Conservation (phyloP, 1,140 invertebrate species). For the Sarcophaga bullata region DNA sequence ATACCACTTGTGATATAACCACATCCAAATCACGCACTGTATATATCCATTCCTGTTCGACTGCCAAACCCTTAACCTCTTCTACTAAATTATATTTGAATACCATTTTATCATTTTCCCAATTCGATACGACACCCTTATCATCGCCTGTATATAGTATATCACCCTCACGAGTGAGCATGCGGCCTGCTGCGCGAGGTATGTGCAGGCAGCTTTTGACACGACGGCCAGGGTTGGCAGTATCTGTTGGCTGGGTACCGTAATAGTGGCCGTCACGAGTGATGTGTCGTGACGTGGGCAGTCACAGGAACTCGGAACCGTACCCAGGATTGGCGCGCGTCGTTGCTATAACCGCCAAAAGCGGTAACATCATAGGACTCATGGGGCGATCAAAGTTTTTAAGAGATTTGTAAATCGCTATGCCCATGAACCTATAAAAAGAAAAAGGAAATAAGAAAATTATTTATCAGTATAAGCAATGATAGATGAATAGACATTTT, state of each 20-base stretch:
- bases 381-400: slow-evolving; percentile 54
- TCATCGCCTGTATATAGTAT: slow-evolving; percentile 62
- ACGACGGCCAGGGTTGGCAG: too few species aligned
- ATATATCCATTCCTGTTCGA: slow-evolving; percentile 56
- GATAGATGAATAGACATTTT: too few species aligned
- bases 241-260: too few species aligned
- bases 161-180: slow-evolving; percentile 55
- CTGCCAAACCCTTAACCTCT: slow-evolving; percentile 61
- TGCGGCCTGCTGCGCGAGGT: too few species aligned
- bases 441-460: background rate
- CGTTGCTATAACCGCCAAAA: too few species aligned
- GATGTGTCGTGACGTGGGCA: too few species aligned
- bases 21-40: slow-evolving; percentile 61
- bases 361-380: slow-evolving; percentile 62
- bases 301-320: slow-evolving; percentile 60
- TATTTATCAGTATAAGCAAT: background rate
- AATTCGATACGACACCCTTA: slow-evolving; percentile 62
- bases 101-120: slow-evolving; percentile 61
- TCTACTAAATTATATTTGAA: slow-evolving; percentile 64
- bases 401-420: slow-evolving; percentile 52
- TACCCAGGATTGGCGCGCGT: too few species aligned
- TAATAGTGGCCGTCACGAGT: too few species aligned
- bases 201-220: too few species aligned
- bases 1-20: slow-evolving; percentile 53
- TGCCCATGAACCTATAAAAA: slow-evolving; percentile 49